Evolutionary conservation across 1,140 invertebrate species (phyloP), one percentile per base, ranked within the genome.

Genomic region (Cyclina sinensis): DNA sequence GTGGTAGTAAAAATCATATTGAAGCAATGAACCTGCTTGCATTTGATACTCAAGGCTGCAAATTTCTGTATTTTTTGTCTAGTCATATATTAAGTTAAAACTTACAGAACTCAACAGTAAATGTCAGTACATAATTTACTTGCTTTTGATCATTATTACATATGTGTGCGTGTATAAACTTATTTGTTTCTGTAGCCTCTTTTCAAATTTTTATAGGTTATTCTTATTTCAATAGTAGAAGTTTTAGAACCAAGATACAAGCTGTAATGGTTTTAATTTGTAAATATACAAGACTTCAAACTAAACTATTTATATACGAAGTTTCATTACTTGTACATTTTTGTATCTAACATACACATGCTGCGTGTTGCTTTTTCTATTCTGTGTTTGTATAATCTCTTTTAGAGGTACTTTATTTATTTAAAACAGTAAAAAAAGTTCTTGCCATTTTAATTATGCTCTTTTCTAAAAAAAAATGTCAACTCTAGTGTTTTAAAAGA

Each of bases 381-480:
- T 35, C 37, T 37, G 65, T 39, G 32, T 70, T 70, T 70, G 65
- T 70, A 62, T 62, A 37, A 70, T 70, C 65, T 70, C 65, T 70
- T 70, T 70, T 70, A 70, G 32, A 70, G 32, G 32, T 70, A 70
- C 21, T 37, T 70, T 70, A 70, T 70, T 70, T 70, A 70, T 70
- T 70, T 35, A 70, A 70, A 4, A 30, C 12, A 30, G 21, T 37
- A 18, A 70, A 37, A 37, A 35, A 24, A 30, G 30, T 30, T 65
- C 65, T 70, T 70, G 65, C 65, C 65, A 70, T 37, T 27, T 7
- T 27, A n/a, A 27, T 62, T 9, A 9, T 62, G 57, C 14, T n/a
- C 18, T 18, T 21, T 57, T 57, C n/a, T 57, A 57, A 21, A 21
- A 21, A 21, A 57, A n/a, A n/a, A n/a, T n/a, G n/a, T n/a, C 21